Evolutionary conservation across 2,888 invertebrate genomes (phyloP).

Genomic region (Adela reaumurella): DNA sequence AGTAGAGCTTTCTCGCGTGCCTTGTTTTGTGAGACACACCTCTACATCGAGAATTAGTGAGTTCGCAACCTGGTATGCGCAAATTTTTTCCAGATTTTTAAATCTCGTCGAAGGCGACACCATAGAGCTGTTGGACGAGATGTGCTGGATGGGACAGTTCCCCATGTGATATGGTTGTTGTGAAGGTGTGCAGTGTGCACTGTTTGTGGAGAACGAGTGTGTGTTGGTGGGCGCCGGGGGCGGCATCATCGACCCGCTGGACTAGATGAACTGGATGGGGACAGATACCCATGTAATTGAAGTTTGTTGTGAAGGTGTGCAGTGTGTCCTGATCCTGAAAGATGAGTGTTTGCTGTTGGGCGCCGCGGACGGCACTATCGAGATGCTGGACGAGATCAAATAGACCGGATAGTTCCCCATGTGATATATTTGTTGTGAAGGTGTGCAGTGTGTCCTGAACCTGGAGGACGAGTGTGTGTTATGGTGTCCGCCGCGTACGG

Average conservation of each 20-base stretch:
- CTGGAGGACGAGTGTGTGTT: conserved; percentile 61
- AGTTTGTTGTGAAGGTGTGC: conserved; percentile 58
- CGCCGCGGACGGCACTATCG: conserved; percentile 79
- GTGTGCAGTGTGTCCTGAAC: conserved; percentile 63
- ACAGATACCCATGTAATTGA: conserved; percentile 35
- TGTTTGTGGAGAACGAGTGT: conserved; percentile 57
- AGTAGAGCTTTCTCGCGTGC: too few relatives aligned
- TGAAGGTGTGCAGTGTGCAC: conserved; percentile 62
- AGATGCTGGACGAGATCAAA: too few relatives aligned
- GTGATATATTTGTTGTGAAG: too few relatives aligned
- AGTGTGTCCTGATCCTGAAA: conserved; percentile 59
- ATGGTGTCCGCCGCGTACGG: conserved; percentile 88
- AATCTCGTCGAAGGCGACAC: conserved; percentile 83
- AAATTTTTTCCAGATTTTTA: too few relatives aligned
- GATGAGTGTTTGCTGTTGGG: conserved; percentile 67
- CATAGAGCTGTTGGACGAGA: conserved; percentile 66
- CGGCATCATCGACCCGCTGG: conserved; percentile 73
- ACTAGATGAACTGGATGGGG: conserved; percentile 55
- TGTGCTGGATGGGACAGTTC: conserved; percentile 45
- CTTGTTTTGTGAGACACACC: too few relatives aligned
- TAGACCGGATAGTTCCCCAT: too few relatives aligned
- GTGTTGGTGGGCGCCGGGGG: conserved; percentile 82
- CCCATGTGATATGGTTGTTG: too few relatives aligned
- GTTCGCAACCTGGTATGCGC: too few relatives aligned
- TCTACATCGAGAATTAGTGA: too few relatives aligned